Conservation (phyloP, 2,113 vertebrate species). For the Dascyllus trimaculatus region DNA sequence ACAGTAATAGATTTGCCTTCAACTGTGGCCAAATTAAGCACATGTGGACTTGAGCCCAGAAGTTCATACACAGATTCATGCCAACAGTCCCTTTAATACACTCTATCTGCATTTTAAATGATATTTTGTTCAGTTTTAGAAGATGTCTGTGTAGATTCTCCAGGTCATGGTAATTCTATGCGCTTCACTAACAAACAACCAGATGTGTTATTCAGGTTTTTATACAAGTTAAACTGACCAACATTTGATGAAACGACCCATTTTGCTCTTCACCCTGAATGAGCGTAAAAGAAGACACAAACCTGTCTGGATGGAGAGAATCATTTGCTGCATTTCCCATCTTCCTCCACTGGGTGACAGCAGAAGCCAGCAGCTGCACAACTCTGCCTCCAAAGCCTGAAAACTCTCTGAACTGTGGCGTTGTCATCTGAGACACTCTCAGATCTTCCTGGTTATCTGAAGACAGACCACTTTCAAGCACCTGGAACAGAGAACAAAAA, state of each 20-base stretch:
- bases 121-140: neutral
- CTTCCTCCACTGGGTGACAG: constrained; percentile 49
- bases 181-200: too few species aligned
- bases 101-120: neutral
- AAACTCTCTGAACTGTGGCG: neutral
- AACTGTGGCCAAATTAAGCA: neutral
- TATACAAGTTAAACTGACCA: neutral
- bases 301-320: neutral
- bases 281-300: neutral
- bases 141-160: too few species aligned
- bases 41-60: neutral
- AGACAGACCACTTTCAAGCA: neutral
- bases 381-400: neutral
- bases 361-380: constrained; percentile 17
- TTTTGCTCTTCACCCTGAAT: neutral
- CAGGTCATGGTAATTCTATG: too few species aligned
- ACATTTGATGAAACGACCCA: neutral
- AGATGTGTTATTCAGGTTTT: too few species aligned
- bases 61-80: neutral
- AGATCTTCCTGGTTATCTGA: neutral
- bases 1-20: neutral
- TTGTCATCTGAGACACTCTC: neutral
- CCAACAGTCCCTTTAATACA: neutral
- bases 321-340: neutral
- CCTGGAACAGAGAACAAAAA: neutral